Evolutionary conservation across 2,797 vertebrate genomes (phyloP).

Genomic region (Myotis findleyi): DNA sequence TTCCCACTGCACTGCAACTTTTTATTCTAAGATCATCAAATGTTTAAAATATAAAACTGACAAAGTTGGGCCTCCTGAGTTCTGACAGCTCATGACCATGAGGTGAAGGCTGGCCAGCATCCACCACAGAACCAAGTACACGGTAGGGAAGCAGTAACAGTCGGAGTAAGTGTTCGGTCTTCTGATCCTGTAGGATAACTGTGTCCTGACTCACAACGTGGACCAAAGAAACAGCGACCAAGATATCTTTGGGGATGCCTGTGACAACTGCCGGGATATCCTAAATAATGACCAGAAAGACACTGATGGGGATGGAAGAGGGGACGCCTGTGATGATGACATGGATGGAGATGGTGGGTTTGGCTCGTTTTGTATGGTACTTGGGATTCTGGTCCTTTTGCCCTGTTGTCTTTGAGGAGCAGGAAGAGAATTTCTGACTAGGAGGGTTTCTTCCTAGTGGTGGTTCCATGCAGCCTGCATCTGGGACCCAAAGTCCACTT

Average conservation of each 20-base stretch:
- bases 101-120: no score
- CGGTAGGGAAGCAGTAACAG: neutral
- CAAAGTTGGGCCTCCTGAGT: neutral
- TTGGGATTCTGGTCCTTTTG: neutral
- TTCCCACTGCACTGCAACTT: neutral
- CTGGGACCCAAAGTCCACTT: neutral
- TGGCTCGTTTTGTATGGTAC: neutral
- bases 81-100: neutral
- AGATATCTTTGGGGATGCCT: slow-evolving; percentile 97
- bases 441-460: neutral
- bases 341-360: slow-evolving; percentile 97
- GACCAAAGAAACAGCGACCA: slow-evolving; percentile 96
- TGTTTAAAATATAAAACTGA: neutral
- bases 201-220: slow-evolving; percentile 93
- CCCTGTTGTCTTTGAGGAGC: neutral
- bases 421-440: neutral
- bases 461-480: neutral
- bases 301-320: slow-evolving; percentile 95
- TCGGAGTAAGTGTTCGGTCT: neutral
- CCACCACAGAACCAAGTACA: neutral
- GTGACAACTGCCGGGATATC: slow-evolving; percentile 94
- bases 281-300: slow-evolving; percentile 97
- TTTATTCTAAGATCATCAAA: neutral
- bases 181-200: slow-evolving; percentile 93
- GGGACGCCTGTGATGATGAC: slow-evolving; percentile 98